A percentile compares a stretch with the other conserved stretches of the same genome.
Conservation (phyloP, 2,113 vertebrate genomes). For the Hepsetus odoe region DNA sequence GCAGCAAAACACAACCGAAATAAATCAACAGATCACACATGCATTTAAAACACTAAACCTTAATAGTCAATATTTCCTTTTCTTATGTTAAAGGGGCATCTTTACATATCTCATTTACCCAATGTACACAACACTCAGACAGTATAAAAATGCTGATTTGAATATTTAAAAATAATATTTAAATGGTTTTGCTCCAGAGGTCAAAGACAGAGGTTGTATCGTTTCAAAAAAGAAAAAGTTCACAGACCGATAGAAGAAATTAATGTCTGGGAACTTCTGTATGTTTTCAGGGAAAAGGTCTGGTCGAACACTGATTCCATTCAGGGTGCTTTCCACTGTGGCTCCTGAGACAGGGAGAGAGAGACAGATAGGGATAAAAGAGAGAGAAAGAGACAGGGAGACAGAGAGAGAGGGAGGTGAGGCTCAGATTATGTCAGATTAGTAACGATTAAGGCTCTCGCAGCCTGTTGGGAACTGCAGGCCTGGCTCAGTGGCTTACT, state of each 20-base stretch:
- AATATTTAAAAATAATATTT: too few relatives aligned
- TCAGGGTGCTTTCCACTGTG: slow-evolving; percentile 78
- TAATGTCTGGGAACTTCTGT: slow-evolving; percentile 84
- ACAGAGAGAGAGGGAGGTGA: neutral
- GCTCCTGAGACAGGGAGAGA: slow-evolving; percentile 74
- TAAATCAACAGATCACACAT: neutral
- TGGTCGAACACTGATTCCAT: slow-evolving; percentile 78
- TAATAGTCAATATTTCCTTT: too few relatives aligned
- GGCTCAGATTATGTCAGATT: slow-evolving; percentile 5
- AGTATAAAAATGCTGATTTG: too few relatives aligned
- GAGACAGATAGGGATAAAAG: neutral
- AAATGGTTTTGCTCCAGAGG: too few relatives aligned
- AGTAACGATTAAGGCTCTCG: neutral
- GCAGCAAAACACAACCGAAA: neutral
- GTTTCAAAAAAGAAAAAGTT: neutral
- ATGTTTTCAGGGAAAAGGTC: slow-evolving; percentile 77
- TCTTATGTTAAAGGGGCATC: too few relatives aligned
- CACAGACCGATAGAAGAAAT: slow-evolving; percentile 92
- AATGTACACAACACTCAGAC: too few relatives aligned
- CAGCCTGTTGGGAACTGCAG: slow-evolving; percentile 14
- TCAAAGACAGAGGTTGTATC: too few relatives aligned
- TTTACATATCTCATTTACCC: too few relatives aligned
- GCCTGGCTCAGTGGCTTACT: neutral
- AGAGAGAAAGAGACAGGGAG: neutral
- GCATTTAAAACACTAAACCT: too few relatives aligned